Conservation (phyloP, 2,113 vertebrate genomes). For the Noctilio leporinus region DNA sequence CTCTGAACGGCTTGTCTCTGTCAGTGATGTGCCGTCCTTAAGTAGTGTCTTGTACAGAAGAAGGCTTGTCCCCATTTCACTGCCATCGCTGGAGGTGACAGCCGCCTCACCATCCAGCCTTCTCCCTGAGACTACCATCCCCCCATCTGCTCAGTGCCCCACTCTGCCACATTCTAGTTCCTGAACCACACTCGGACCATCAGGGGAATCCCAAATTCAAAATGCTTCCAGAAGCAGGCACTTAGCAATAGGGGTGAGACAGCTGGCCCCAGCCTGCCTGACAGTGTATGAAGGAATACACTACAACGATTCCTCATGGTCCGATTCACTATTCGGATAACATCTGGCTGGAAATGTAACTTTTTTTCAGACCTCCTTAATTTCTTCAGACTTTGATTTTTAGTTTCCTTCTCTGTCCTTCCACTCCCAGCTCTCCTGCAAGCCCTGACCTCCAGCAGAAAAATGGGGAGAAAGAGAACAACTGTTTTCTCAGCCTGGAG, state of each 20-base stretch:
- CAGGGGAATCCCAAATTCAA: neutral
- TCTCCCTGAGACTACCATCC: neutral
- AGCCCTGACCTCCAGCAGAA: neutral
- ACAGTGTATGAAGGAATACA: neutral
- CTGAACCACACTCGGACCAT: neutral
- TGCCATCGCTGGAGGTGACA: rapidly evolving
- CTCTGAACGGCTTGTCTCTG: neutral
- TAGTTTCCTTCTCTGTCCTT: neutral
- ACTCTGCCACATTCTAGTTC: rapidly evolving
- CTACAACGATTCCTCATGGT: neutral
- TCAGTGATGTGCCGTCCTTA: neutral
- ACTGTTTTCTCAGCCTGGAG: neutral
- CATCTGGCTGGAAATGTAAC: neutral
- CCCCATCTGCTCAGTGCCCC: neutral
- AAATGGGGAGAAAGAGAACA: neutral
- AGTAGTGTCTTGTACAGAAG: neutral
- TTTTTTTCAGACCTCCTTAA: neutral
- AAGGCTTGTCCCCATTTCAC: neutral
- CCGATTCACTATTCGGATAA: neutral
- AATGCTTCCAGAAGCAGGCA: neutral
- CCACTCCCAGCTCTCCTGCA: rapidly evolving
- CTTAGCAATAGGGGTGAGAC: neutral
- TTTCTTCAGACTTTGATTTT: neutral
- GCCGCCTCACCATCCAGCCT: rapidly evolving
- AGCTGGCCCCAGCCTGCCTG: neutral